These are phyloP conservation scores for Lissocephala sabroskyi DNA, from an alignment of 2,888 invertebrate genomes.

Conservation along the genomic window DNA sequence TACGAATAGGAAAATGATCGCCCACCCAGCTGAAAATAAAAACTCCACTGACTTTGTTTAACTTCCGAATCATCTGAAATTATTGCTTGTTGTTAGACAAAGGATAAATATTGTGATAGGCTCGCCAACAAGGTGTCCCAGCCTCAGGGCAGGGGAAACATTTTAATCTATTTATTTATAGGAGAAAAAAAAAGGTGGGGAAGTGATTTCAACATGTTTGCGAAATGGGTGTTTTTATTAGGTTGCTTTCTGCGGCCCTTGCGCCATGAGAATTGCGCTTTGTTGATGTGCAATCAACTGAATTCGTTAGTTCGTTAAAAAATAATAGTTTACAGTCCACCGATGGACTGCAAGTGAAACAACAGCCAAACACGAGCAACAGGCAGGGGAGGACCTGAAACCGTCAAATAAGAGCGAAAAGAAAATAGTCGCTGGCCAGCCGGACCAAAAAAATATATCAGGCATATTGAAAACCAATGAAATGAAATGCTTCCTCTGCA, in stretches of 20 bases:
- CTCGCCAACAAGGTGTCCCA: slow-evolving; percentile 5
- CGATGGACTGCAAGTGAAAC: neutral
- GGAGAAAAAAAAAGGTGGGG: too few species aligned
- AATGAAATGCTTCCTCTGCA: slow-evolving; percentile 25
- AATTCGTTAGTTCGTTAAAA: slow-evolving; percentile 52
- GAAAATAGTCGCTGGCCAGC: neutral
- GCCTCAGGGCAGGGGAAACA: slow-evolving; percentile 3
- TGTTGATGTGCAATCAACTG: slow-evolving; percentile 48
- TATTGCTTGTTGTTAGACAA: slow-evolving; percentile 21
- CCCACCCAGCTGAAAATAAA: too few species aligned
- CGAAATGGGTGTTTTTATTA: too few species aligned
- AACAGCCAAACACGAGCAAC: neutral
- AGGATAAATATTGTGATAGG: slow-evolving; percentile 24
- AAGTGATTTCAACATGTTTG: too few species aligned
- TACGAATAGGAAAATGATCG: too few species aligned
- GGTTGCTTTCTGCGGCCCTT: too few species aligned
- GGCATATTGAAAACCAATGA: slow-evolving; percentile 26
- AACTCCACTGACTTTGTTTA: neutral
- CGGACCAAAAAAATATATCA: neutral
- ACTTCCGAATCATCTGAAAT: slow-evolving; percentile 19
- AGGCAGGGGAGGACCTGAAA: too few species aligned
- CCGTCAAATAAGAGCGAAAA: slow-evolving; percentile 2
- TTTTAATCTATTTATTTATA: slow-evolving; percentile 40
- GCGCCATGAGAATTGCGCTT: slow-evolving; percentile 9
- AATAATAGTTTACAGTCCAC: slow-evolving; percentile 38